Evolutionary conservation across 2,797 vertebrate species (phyloP), one percentile per base, ranked within the genome.

Genomic region (Oceanodroma leucorhoa): DNA sequence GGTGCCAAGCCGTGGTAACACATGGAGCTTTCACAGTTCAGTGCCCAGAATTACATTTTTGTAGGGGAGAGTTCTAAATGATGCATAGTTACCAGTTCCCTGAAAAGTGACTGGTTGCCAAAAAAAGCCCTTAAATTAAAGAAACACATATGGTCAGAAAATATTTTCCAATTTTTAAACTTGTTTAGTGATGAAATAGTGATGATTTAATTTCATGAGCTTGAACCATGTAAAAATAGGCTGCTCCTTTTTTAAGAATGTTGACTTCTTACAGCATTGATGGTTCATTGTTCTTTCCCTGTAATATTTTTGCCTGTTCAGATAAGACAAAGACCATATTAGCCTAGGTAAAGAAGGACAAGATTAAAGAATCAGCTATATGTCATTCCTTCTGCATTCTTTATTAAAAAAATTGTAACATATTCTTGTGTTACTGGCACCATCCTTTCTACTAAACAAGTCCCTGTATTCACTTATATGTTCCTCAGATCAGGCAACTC

Each of bases 1-100:
- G 58, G 71, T 96, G 81, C 57, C 77, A 91, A 97, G 34, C 41
- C 41, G 60, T 60, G 27, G 29, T 60, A 95, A 90, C 72, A 93
- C 58, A 85, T 12, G 50, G 34, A 69, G 32, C 23, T 95, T 96
- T 93, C 53, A 89, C 38, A 92, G 62, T n/a, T 83, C 89, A 80
- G 58, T 83, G 76, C 24, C 58, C 38, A 77, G 24, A 94, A 40
- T 58, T 54, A 95, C 43, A 82, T 41, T 81, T 89, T 79, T 71
- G 22, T 73, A 45, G 14, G 23, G 19, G 51, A 54, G 29, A 38
- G 23, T 83, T 76, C 57, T 78, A 90, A 95, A 70, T 8, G 40
- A 54, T 87, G 24, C 14, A 70, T 26, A 60, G 53, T 69, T 87
- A 78, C 22, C n/a, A 89, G 36, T 34, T 92, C 43, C 8, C 22